A percentile compares a stretch with the other conserved stretches of the same genome.
phyloP scores from a whole-genome alignment of 92 coral and sea anemone genomes.

The Porites cylindrica region DNA sequence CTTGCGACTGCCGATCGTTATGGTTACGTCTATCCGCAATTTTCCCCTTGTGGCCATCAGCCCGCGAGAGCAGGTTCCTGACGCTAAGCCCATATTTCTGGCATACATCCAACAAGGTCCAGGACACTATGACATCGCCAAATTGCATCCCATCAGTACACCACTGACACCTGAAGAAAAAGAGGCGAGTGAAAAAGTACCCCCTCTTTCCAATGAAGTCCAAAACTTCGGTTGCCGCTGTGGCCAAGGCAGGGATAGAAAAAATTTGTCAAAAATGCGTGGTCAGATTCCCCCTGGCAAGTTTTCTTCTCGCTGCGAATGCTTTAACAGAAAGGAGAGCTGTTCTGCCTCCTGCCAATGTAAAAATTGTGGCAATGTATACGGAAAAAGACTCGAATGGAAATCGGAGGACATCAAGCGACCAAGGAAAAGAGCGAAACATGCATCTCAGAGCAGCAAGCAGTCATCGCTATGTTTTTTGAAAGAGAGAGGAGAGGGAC shows the following conservation, averaged over 20 bases:
- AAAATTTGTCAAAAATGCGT: not conserved
- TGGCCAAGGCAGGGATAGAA: not conserved
- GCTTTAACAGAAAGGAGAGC: not conserved
- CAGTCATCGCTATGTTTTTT: too few relatives aligned
- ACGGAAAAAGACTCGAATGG: not conserved
- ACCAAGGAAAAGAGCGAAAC: not conserved
- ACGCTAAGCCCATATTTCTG: not conserved
- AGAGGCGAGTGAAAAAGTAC: not conserved
- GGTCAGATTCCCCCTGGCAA: not conserved
- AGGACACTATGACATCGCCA: constrained; percentile 27
- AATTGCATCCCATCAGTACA: not conserved
- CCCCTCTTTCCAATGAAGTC: not conserved
- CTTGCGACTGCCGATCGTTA: constrained; percentile 2
- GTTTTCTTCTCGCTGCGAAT: not conserved
- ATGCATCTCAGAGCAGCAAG: too few relatives aligned
- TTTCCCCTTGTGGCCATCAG: constrained; percentile 8
- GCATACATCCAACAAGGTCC: constrained; percentile 13
- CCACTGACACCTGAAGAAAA: not conserved
- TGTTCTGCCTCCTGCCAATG: not conserved
- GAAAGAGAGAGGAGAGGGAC: too few relatives aligned
- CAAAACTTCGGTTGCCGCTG: not conserved
- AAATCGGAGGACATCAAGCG: not conserved
- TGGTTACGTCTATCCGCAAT: constrained; percentile 22
- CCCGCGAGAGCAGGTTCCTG: constrained; percentile 7
- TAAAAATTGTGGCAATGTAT: too few relatives aligned